These are phyloP conservation scores for Andrena dorsata DNA, from an alignment of 2,888 invertebrate species.

Conservation along the genomic window DNA sequence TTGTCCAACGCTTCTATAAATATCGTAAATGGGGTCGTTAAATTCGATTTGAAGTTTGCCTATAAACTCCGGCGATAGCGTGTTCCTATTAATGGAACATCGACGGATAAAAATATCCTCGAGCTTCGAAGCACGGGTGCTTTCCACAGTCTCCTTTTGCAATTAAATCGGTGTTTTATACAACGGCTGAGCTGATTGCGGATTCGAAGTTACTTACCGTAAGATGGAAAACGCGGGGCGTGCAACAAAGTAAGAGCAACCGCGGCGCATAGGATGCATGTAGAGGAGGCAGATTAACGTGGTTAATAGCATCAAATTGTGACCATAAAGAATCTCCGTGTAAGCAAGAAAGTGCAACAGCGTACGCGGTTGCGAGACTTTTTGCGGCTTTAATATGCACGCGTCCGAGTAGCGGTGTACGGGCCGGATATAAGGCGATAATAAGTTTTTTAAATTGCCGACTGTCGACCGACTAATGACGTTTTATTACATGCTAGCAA, in stretches of 20 bases:
- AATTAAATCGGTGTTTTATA: constrained; percentile 24
- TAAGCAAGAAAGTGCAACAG: constrained; percentile 4
- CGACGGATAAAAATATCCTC: neutral
- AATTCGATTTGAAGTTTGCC: too few species aligned
- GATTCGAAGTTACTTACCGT: constrained; percentile 57
- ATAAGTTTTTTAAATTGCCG: constrained; percentile 16
- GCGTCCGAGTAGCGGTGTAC: neutral
- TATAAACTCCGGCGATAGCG: too few species aligned
- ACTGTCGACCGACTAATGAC: constrained; percentile 21
- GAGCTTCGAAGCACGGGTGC: neutral
- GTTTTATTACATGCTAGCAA: constrained; percentile 14
- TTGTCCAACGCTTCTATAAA: too few species aligned
- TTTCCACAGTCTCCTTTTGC: constrained; percentile 3
- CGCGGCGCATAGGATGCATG: constrained; percentile 47
- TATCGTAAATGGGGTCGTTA: too few species aligned
- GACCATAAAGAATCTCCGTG: constrained; percentile 31
- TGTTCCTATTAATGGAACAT: neutral
- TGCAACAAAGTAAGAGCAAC: constrained; percentile 47
- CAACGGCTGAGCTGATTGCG: constrained; percentile 43
- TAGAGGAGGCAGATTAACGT: constrained; percentile 41
- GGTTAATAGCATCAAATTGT: constrained; percentile 54
- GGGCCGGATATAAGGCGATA: constrained; percentile 24
- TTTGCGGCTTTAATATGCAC: constrained; percentile 33
- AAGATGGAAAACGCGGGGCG: constrained; percentile 14
- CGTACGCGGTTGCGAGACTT: neutral